phyloP scores from a whole-genome alignment of 1,140 invertebrate genomes.

The Branchinecta lindahli region DNA sequence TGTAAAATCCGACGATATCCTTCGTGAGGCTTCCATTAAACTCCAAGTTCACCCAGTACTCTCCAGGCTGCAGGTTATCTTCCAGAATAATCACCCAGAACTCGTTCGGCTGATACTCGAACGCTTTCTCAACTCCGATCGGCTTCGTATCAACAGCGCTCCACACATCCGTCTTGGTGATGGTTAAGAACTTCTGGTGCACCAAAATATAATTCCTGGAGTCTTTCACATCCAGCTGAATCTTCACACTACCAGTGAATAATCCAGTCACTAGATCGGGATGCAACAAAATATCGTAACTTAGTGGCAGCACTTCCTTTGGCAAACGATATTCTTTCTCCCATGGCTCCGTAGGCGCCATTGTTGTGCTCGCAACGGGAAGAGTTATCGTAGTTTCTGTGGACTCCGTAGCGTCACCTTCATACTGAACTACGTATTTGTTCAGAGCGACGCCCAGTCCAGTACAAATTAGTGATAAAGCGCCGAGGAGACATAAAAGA shows the following conservation, averaged over 20 bases:
- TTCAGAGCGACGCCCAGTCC: constrained; percentile 1
- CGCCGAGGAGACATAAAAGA: background rate
- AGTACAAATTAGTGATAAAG: constrained; percentile 3
- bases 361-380: background rate
- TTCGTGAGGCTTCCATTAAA: constrained; percentile 48
- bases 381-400: background rate
- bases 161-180: constrained; percentile 32
- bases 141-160: constrained; percentile 32
- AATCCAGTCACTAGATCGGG: constrained; percentile 51
- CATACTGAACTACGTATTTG: background rate
- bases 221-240: constrained; percentile 43
- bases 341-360: constrained; percentile 29
- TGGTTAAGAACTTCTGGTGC: constrained; percentile 47
- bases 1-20: constrained; percentile 60
- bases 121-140: constrained; percentile 26
- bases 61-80: constrained; percentile 37
- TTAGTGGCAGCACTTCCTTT: constrained; percentile 29
- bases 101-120: constrained; percentile 41
- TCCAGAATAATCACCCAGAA: constrained; percentile 45
- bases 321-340: constrained; percentile 31
- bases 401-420: background rate
- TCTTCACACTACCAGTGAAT: constrained; percentile 53
- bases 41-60: constrained; percentile 44
- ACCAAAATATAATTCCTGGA: constrained; percentile 46
- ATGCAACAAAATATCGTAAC: constrained; percentile 54